These are phyloP conservation scores for Protonibea diacanthus DNA, from an alignment of 2,797 vertebrate genomes.

Conservation along the genomic window DNA sequence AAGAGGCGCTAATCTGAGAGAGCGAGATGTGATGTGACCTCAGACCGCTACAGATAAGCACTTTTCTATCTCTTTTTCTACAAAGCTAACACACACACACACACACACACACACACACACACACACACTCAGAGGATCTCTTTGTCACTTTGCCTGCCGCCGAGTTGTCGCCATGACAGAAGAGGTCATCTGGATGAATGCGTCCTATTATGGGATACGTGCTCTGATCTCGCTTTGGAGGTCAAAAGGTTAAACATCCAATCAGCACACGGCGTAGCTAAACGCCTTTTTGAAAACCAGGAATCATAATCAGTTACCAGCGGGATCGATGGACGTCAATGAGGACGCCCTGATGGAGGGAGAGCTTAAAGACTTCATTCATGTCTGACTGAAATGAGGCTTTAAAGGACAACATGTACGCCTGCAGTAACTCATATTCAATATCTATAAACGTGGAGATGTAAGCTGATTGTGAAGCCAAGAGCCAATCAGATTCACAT, in stretches of 20 bases:
- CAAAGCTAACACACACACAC: conserved; percentile 28
- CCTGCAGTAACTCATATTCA: conserved; percentile 1
- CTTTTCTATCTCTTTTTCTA: conserved; percentile 43
- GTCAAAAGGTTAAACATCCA: conserved; percentile 73
- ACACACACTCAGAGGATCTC: conserved; percentile 15
- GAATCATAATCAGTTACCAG: conserved; percentile 41
- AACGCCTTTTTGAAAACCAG: conserved; percentile 43
- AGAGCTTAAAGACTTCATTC: conserved; percentile 15
- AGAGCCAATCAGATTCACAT: not conserved
- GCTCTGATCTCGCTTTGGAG: conserved; percentile 52
- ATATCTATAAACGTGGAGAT: not conserved
- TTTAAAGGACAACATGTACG: conserved; percentile 22
- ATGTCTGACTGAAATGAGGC: conserved; percentile 2
- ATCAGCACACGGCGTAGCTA: conserved; percentile 50
- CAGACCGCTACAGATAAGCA: conserved; percentile 47
- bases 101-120: conserved; percentile 22
- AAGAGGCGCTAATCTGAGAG: conserved; percentile 30
- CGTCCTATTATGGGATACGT: conserved; percentile 56
- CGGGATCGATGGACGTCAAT: conserved; percentile 51
- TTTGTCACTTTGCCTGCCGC: conserved; percentile 47
- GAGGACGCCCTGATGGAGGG: conserved; percentile 20
- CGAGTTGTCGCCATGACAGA: conserved; percentile 33
- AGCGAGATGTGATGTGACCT: conserved; percentile 20
- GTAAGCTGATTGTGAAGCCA: not conserved
- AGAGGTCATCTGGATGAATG: conserved; percentile 67